Evolutionary conservation across 35 echinoderm and acorn worm species (phyloP).

Genomic region (Ophioderma brevispina): DNA sequence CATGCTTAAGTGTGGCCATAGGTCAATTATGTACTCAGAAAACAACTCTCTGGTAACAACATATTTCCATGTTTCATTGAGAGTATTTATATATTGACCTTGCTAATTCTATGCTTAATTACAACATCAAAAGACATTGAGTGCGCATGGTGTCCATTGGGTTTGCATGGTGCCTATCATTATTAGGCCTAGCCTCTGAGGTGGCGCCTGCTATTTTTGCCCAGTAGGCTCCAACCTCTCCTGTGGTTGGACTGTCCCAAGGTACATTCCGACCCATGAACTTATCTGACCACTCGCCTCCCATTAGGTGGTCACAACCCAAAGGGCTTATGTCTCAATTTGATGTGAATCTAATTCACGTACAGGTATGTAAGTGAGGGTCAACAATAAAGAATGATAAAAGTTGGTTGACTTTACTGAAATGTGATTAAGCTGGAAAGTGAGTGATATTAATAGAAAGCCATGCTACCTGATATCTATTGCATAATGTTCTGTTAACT

Average conservation of each 20-base stretch:
- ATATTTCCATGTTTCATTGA: no score
- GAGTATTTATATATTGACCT: background rate
- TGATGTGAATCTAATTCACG: no score
- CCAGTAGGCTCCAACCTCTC: background rate
- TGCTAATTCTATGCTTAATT: background rate
- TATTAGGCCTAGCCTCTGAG: background rate
- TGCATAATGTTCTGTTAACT: no score
- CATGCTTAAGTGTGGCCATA: background rate
- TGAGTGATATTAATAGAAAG: no score
- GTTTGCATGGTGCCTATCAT: background rate
- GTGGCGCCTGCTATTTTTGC: background rate
- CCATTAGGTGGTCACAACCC: no score
- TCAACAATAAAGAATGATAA: no score
- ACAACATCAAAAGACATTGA: background rate
- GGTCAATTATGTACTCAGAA: background rate
- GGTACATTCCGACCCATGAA: background rate
- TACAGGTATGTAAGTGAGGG: no score
- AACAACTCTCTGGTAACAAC: background rate
- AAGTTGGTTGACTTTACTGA: no score
- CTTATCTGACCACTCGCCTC: background rate
- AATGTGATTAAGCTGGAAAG: no score
- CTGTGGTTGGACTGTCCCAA: background rate
- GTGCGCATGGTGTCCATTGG: background rate
- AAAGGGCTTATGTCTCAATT: no score
- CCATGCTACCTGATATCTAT: no score